Conservation (phyloP, 2,888 invertebrate genomes). For the Euzophera pinguis region DNA sequence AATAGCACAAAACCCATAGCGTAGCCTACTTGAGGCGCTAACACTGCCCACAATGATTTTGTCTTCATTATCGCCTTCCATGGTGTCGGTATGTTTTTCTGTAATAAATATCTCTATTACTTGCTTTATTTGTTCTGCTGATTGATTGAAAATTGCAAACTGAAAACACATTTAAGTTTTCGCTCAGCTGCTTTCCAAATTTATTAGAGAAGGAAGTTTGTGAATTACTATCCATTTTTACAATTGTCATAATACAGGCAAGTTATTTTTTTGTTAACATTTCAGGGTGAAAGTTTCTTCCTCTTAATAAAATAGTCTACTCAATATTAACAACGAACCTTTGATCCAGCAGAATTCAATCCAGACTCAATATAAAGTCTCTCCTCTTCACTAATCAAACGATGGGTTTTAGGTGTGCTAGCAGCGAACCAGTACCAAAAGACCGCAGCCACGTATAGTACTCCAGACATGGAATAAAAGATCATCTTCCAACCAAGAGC, state of each 20-base stretch:
- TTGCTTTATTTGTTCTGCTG: too few species aligned
- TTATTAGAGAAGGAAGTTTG: too few species aligned
- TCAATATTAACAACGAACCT: conserved; percentile 7
- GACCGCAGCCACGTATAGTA: conserved; percentile 75
- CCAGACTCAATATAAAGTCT: conserved; percentile 79
- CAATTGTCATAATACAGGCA: too few species aligned
- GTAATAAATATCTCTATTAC: neutral
- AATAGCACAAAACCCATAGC: conserved; percentile 84
- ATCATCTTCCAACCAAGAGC: conserved; percentile 83
- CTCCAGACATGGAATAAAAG: conserved; percentile 81
- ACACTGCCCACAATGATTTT: conserved; percentile 78
- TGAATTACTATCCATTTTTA: too few species aligned
- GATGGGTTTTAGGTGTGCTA: conserved; percentile 79
- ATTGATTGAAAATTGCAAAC: too few species aligned
- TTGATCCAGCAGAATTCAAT: conserved; percentile 59
- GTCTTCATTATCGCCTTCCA: conserved; percentile 82
- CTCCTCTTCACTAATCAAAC: conserved; percentile 77
- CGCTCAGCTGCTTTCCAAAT: too few species aligned
- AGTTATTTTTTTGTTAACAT: too few species aligned
- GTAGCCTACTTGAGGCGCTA: conserved; percentile 80
- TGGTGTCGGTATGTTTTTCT: conserved; percentile 58
- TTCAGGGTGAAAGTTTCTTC: too few species aligned
- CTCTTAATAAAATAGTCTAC: too few species aligned
- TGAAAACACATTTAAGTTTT: too few species aligned
- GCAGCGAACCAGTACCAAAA: conserved; percentile 79